A percentile compares a stretch with the other conserved stretches of the same genome.
Evolutionary conservation across 2,888 invertebrate genomes (phyloP).

Genomic region (Lochmaea crataegi): DNA sequence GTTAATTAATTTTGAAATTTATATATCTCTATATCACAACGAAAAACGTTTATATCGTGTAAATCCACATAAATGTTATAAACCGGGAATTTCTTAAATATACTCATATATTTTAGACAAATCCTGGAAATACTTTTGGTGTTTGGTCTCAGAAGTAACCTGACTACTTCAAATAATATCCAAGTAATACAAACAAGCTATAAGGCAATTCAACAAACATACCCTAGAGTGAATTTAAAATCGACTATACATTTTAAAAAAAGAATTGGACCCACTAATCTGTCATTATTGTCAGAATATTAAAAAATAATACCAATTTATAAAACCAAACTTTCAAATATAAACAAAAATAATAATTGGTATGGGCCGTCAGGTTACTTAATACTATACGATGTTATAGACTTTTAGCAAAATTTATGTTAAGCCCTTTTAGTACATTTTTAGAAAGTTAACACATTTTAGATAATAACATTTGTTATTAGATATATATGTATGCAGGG

Average conservation of each 20-base stretch:
- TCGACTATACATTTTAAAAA: too few relatives aligned
- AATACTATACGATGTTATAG: not conserved
- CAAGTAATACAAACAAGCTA: too few relatives aligned
- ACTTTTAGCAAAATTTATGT: not conserved
- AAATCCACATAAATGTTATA: conserved; percentile 13
- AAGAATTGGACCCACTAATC: too few relatives aligned
- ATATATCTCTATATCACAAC: conserved; percentile 22
- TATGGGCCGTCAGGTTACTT: not conserved
- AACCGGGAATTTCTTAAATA: not conserved
- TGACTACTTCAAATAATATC: not conserved
- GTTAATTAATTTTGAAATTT: conserved; percentile 29
- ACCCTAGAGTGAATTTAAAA: not conserved
- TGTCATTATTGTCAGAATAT: too few relatives aligned
- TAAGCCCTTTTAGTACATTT: conserved; percentile 13
- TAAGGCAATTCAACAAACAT: not conserved
- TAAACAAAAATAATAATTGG: not conserved
- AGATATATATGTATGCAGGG: conserved; percentile 29
- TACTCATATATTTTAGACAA: not conserved
- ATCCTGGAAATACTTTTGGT: not conserved
- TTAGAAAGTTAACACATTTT: conserved; percentile 22
- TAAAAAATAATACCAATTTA: too few relatives aligned
- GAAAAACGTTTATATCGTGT: conserved; percentile 19
- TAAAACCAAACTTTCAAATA: too few relatives aligned
- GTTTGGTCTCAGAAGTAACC: not conserved
- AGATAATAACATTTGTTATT: conserved; percentile 29